These are phyloP conservation scores for Bedellia somnulentella DNA, from an alignment of 2,888 invertebrate species.

Conservation along the genomic window DNA sequence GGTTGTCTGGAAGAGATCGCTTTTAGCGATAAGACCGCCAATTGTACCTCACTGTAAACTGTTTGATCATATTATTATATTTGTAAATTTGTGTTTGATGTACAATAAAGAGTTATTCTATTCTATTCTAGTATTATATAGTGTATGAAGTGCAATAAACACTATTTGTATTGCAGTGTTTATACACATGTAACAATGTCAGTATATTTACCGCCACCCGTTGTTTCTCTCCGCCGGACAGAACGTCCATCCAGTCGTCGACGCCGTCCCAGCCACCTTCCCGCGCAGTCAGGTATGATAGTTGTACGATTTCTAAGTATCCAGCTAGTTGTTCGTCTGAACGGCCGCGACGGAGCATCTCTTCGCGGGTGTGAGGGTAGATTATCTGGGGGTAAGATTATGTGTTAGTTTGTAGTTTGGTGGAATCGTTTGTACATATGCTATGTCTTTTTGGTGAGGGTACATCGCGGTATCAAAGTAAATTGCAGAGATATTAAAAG, in stretches of 20 bases:
- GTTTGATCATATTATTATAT: too few relatives aligned
- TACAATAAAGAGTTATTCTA: too few relatives aligned
- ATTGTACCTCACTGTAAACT: too few relatives aligned
- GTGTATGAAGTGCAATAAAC: background rate
- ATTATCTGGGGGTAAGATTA: constrained; percentile 63
- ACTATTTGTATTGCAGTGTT: background rate
- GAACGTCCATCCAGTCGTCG: constrained; percentile 98
- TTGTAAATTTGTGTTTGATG: too few relatives aligned
- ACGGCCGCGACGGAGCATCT: constrained; percentile 78
- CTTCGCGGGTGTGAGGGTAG: constrained; percentile 89
- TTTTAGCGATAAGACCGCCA: too few relatives aligned
- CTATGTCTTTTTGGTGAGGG: too few relatives aligned
- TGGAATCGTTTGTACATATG: too few relatives aligned
- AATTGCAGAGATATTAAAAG: too few relatives aligned
- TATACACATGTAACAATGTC: background rate
- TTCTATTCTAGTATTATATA: background rate
- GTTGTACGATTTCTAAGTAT: constrained; percentile 80
- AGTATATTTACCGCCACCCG: constrained; percentile 75
- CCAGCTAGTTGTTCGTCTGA: constrained; percentile 76
- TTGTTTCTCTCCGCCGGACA: constrained; percentile 98
- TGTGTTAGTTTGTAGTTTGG: constrained; percentile 65
- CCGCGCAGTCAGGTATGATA: constrained; percentile 79
- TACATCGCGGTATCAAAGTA: too few relatives aligned
- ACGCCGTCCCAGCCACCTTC: constrained; percentile 90
- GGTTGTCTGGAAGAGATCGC: too few relatives aligned